A percentile compares a stretch with the other conserved stretches of the same genome.
Evolutionary conservation across 2,113 vertebrate genomes (phyloP).

Genomic region (Campylomormyrus numenius): DNA sequence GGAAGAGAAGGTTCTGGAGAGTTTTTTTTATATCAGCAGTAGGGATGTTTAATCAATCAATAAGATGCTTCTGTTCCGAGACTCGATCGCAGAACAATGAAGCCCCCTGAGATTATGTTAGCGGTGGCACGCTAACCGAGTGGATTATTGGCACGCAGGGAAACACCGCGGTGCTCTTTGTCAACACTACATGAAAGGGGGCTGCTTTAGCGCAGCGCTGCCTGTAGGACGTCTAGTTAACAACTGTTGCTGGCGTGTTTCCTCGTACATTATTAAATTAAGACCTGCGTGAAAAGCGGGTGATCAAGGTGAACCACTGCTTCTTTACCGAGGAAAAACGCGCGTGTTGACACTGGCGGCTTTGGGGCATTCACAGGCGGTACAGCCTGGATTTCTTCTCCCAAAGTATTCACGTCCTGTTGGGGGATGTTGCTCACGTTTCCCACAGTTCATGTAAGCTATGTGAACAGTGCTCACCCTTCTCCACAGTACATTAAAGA

Average conservation of each 20-base stretch:
- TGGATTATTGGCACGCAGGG: neutral
- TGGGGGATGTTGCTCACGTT: neutral
- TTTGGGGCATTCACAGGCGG: neutral
- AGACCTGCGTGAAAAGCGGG: neutral
- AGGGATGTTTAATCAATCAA: constrained; percentile 17
- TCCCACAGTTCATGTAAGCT: neutral
- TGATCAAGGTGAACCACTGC: neutral
- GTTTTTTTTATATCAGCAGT: neutral
- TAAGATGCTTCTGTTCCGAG: neutral
- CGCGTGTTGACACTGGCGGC: neutral
- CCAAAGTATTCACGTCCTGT: neutral
- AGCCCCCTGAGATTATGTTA: neutral
- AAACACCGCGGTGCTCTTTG: neutral
- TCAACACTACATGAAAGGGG: neutral
- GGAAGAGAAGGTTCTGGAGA: neutral
- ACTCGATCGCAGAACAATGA: neutral
- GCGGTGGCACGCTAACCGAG: neutral
- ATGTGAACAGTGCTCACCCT: neutral
- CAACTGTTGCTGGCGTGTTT: neutral
- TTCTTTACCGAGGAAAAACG: neutral
- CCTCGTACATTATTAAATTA: constrained; percentile 12
- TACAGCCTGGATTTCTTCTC: neutral
- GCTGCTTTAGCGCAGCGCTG: too few relatives aligned
- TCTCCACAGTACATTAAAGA: neutral
- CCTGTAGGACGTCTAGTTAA: neutral